phyloP scores from a whole-genome alignment of 2,888 invertebrate species.

The Synergus itoensis region DNA sequence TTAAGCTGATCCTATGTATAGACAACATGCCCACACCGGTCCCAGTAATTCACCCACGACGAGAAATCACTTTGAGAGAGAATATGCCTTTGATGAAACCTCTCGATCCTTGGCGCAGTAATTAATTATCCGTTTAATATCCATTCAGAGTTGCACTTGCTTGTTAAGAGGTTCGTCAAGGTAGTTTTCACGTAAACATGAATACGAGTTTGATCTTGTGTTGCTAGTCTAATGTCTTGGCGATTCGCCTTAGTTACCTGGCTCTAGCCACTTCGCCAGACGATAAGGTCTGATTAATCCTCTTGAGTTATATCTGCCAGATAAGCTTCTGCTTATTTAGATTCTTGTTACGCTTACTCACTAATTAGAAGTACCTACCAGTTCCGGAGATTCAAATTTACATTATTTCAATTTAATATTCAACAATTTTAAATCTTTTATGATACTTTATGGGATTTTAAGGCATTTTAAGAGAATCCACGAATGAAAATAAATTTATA shows the following conservation, averaged over 20 bases:
- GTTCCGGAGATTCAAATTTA: too few species aligned
- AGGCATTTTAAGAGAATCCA: too few species aligned
- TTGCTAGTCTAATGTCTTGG: background rate
- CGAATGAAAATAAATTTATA: too few species aligned
- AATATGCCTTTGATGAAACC: background rate
- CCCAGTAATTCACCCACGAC: background rate
- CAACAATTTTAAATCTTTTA: too few species aligned
- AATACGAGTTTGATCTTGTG: background rate
- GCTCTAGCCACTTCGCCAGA: slow-evolving; percentile 1
- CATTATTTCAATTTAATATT: too few species aligned
- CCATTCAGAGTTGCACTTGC: background rate
- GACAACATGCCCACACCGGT: background rate
- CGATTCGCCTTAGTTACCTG: slow-evolving; percentile 7
- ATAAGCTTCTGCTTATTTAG: slow-evolving; percentile 34
- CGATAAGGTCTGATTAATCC: slow-evolving; percentile 36
- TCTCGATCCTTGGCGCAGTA: background rate
- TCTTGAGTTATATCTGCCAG: slow-evolving; percentile 16
- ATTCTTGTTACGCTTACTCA: background rate
- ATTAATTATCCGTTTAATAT: background rate
- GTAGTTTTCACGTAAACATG: background rate
- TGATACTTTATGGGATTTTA: too few species aligned
- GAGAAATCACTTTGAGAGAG: background rate
- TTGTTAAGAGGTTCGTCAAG: background rate
- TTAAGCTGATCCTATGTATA: background rate
- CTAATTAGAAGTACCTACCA: background rate